Conservation (phyloP, 2,888 invertebrate genomes). For the Limenitis camilla region DNA sequence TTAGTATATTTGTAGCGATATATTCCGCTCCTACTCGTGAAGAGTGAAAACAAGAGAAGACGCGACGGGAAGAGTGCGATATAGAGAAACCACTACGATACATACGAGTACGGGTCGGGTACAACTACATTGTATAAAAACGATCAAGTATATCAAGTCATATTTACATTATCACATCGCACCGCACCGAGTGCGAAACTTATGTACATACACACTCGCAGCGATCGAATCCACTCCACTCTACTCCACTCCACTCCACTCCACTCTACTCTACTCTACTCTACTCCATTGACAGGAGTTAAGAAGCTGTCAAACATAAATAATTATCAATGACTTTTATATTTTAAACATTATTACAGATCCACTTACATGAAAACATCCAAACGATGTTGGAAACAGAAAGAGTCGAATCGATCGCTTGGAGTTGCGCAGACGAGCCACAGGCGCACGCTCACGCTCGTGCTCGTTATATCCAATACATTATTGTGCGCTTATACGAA, state of each 20-base stretch:
- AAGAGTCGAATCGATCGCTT: neutral
- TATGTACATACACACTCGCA: constrained; percentile 25
- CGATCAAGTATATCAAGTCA: constrained; percentile 40
- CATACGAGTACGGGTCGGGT: neutral
- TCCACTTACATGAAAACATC: too few relatives aligned
- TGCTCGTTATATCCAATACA: neutral
- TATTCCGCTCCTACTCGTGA: neutral
- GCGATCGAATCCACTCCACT: neutral
- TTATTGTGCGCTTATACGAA: constrained; percentile 46
- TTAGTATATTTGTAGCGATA: neutral
- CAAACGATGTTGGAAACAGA: neutral
- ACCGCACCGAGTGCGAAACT: constrained; percentile 35
- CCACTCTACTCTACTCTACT: neutral
- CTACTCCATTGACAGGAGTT: neutral
- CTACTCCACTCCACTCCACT: neutral
- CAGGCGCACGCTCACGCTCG: neutral
- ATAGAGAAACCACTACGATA: constrained; percentile 22
- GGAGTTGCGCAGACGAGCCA: neutral
- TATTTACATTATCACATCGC: constrained; percentile 64
- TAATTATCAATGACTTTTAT: neutral
- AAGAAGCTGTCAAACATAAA: neutral
- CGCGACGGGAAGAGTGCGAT: constrained; percentile 24
- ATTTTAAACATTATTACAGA: neutral
- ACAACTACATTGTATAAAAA: constrained; percentile 51
- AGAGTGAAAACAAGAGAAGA: constrained; percentile 21